phyloP scores from a whole-genome alignment of 2,888 invertebrate genomes.

The Melieria picta region DNA sequence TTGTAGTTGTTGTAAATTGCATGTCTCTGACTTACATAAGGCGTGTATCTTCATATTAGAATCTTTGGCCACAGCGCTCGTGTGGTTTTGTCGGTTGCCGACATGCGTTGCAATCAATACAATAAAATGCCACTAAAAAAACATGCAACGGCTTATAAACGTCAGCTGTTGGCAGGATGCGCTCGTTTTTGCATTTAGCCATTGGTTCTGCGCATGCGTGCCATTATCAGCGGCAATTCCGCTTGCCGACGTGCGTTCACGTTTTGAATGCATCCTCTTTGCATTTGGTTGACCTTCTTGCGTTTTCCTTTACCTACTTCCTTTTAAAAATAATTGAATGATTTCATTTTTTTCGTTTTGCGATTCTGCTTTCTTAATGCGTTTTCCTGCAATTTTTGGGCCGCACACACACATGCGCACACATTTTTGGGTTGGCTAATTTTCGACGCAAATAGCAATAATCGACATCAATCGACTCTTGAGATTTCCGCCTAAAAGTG shows the following conservation, averaged over 20 bases:
- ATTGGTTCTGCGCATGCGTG: background rate
- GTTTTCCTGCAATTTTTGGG: slow-evolving; percentile 14
- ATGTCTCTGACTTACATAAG: too few species aligned
- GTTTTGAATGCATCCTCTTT: background rate
- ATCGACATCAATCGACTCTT: background rate
- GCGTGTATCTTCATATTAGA: background rate
- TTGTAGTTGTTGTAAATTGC: slow-evolving; percentile 6
- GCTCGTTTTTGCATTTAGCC: background rate
- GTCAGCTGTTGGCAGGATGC: slow-evolving; percentile 30
- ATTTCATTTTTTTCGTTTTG: slow-evolving; percentile 39
- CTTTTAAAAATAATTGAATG: slow-evolving; percentile 51
- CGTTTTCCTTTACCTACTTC: slow-evolving; percentile 2
- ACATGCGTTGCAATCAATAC: background rate
- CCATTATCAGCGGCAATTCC: background rate
- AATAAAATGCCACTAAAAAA: background rate
- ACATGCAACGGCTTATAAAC: background rate
- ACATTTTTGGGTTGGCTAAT: background rate
- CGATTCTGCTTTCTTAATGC: slow-evolving; percentile 43
- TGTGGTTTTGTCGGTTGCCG: slow-evolving; percentile 10
- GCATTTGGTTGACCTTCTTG: slow-evolving; percentile 2
- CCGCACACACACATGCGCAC: background rate
- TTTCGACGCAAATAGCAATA: background rate
- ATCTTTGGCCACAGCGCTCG: background rate
- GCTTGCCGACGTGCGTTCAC: too few species aligned
- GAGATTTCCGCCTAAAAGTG: background rate